These are phyloP conservation scores for Eueremaeus valkanovi DNA, from an alignment of 2,888 invertebrate species.

Conservation along the genomic window DNA sequence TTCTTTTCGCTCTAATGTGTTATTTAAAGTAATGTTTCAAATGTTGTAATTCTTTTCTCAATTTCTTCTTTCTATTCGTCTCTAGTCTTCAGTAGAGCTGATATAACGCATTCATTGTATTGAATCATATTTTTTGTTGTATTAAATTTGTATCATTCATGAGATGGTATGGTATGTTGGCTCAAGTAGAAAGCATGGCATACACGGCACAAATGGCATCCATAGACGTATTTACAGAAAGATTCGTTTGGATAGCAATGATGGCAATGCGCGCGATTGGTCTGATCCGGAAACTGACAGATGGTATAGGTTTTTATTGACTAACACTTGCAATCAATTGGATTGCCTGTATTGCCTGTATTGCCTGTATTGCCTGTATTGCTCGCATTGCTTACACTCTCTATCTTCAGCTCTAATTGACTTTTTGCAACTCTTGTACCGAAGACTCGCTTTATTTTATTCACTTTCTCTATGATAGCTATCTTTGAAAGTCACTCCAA, in stretches of 20 bases:
- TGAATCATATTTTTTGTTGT: background rate
- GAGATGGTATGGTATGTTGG: background rate
- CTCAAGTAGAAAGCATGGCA: background rate
- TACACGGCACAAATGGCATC: background rate
- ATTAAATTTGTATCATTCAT: slow-evolving; percentile 6
- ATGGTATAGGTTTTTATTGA: slow-evolving; percentile 1
- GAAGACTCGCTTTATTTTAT: background rate
- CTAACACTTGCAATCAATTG: background rate
- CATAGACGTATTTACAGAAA: background rate
- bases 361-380: too few species aligned
- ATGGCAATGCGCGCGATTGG: background rate
- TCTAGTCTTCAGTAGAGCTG: background rate
- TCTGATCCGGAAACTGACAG: background rate
- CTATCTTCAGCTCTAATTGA: background rate
- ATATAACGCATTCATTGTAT: background rate
- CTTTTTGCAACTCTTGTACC: background rate
- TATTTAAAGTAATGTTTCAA: too few species aligned
- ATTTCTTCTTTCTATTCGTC: background rate
- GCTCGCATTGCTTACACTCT: background rate
- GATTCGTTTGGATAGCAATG: background rate
- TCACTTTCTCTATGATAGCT: background rate
- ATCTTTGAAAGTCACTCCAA: background rate
- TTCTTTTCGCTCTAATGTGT: too few species aligned
- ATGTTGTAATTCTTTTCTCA: too few species aligned
- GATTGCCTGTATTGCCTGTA: too few species aligned